A percentile compares a stretch with the other conserved stretches of the same genome.
Conservation (phyloP, 2,888 invertebrate species). For the Hemaris fuciformis region DNA sequence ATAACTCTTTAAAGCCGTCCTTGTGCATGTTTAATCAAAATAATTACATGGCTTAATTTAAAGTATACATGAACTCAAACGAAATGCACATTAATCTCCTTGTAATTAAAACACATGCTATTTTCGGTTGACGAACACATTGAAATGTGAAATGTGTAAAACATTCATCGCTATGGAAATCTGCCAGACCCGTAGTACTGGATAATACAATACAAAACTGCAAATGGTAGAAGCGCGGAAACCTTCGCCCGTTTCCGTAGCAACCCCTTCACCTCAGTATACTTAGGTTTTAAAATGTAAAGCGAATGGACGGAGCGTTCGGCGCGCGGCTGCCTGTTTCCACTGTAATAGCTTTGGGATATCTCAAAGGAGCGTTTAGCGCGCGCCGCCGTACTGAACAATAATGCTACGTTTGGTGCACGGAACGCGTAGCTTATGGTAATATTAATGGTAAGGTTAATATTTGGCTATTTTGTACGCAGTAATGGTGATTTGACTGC, state of each 20-base stretch:
- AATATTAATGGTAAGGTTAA: neutral
- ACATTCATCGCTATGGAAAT: neutral
- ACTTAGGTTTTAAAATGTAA: conserved; percentile 35
- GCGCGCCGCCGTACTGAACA: neutral
- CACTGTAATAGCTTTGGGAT: neutral
- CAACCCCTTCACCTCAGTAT: conserved; percentile 11
- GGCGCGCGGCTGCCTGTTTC: conserved; percentile 21
- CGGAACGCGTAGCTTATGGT: conserved; percentile 1
- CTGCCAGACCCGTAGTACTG: neutral
- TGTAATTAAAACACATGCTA: no score
- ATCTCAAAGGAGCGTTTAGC: neutral
- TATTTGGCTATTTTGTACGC: neutral
- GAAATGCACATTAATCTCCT: no score
- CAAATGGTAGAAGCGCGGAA: neutral
- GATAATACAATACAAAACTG: neutral
- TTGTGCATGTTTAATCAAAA: no score
- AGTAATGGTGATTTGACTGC: neutral
- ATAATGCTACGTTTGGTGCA: neutral
- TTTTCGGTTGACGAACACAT: no score
- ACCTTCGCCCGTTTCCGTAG: neutral
- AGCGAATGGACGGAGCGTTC: conserved; percentile 27
- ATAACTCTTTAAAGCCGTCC: no score
- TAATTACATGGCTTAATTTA: no score
- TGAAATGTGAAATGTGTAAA: no score
- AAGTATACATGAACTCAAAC: no score